Base-by-base conservation (phyloP, 2,888 invertebrate genomes). In the Brachyptera putata region DNA sequence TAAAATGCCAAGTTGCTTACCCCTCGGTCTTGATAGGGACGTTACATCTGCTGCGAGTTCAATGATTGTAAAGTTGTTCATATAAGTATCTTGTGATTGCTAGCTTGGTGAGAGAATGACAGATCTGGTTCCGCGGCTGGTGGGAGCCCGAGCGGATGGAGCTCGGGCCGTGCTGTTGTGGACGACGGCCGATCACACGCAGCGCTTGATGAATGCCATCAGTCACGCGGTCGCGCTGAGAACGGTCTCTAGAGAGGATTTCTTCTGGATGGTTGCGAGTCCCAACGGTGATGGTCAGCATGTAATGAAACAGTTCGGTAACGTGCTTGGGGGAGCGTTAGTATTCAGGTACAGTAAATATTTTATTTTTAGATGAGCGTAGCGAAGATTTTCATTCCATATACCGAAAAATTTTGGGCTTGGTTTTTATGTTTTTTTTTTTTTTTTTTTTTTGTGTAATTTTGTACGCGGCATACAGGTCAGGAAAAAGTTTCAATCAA, bases 161-260 rank as follows among this genome's bases (percentile, higher is more conserved):
- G 67, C 68, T 1, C 57, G 67, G 5, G 69, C 63, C 21, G 66
- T 67, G 24, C 56, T 68, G n/a, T 56, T 68, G n/a, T 67, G 67
- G 65, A 60, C 66, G 21, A 63, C 63, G 9, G 37, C 62, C 11
- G 56, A 61, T 7, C 66, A 67, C 58, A 66, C 64, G 13, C 60
- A 58, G n/a, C 53, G 58, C 5, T 61, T 68, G 22, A 61, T 68
- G 56, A 56, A 49, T 11, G 63, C 66, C n/a, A 61, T 67, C 9
- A 56, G 63, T 26, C 63, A 56, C 24, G 68, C 67, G 18, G 56
- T 63, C 22, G 59, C 65, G 3, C 62, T 60, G 11, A 66, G 63
- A 1, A 60, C 61, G 3, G 49, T 65, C 21, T 39, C 62, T 16
- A 53, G 61, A 30, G 64, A 65, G 36, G 65, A 66, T 36, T 36